Percentiles rank a stretch among this genome's conserved stretches.
These are phyloP conservation scores for Echinometra lucunter DNA, from an alignment of 53 echinoderm and acorn worm species.

Conservation along the genomic window DNA sequence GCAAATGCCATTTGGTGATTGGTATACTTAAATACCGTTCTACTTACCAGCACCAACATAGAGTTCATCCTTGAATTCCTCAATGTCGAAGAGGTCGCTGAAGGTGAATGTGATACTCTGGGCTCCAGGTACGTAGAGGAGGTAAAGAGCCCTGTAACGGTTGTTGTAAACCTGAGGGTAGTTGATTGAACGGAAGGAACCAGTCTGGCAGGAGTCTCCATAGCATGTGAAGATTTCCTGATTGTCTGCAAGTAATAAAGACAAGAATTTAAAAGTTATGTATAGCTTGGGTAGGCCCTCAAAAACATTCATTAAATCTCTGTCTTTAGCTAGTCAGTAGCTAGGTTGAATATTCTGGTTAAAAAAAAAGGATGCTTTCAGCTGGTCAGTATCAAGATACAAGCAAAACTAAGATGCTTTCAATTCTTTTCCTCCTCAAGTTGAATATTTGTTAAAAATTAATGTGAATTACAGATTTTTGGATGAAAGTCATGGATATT, in stretches of 20 bases:
- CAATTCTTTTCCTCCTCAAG: too few species aligned
- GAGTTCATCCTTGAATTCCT: slow-evolving; percentile 89
- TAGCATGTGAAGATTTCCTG: slow-evolving; percentile 86
- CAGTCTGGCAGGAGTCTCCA: slow-evolving; percentile 71
- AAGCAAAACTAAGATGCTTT: too few species aligned
- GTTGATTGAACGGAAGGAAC: slow-evolving; percentile 73
- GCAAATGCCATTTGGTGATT: too few species aligned
- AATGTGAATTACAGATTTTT: too few species aligned
- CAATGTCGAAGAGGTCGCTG: slow-evolving; percentile 76
- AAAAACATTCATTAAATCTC: too few species aligned
- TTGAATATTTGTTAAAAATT: too few species aligned
- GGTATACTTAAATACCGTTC: background rate
- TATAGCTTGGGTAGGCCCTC: too few species aligned
- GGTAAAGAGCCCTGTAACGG: slow-evolving; percentile 80
- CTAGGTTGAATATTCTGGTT: too few species aligned
- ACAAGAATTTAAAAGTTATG: background rate
- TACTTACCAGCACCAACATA: slow-evolving; percentile 82
- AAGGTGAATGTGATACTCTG: slow-evolving; percentile 82
- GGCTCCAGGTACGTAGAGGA: slow-evolving; percentile 86
- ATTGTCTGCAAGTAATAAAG: background rate
- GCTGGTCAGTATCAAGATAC: too few species aligned
- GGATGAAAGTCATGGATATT: too few species aligned
- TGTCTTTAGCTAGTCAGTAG: too few species aligned
- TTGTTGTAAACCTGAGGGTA: slow-evolving; percentile 78
- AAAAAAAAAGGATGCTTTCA: too few species aligned